These are phyloP conservation scores for Pterobdella sp. DNA, from an alignment of 2,888 invertebrate species.

Conservation along the genomic window DNA sequence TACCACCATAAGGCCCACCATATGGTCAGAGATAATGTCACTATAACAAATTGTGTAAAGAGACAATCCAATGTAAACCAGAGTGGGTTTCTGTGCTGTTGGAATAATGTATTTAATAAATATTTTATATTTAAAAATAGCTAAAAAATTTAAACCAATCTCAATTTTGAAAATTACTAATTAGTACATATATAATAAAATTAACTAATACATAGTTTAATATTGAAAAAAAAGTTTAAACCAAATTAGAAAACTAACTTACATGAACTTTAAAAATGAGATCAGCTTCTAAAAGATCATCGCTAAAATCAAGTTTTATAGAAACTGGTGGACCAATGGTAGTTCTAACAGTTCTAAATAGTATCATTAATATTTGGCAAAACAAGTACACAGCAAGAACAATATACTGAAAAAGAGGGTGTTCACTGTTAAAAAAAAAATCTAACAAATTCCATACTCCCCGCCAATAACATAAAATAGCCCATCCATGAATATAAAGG, in stretches of 20 bases:
- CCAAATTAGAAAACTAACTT: constrained; percentile 11
- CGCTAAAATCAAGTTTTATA: constrained; percentile 35
- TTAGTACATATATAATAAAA: too few species aligned
- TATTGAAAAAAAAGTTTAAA: too few species aligned
- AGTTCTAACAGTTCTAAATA: constrained; percentile 36
- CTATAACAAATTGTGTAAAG: constrained; percentile 38
- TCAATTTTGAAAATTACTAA: too few species aligned
- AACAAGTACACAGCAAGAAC: constrained; percentile 31
- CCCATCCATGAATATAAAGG: constrained; percentile 38
- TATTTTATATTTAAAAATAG: neutral
- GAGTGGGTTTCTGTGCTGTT: constrained; percentile 32
- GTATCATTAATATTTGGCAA: constrained; percentile 32
- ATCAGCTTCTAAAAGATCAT: constrained; percentile 36
- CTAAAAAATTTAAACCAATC: neutral
- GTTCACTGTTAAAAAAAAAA: constrained; percentile 35
- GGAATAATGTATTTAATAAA: neutral
- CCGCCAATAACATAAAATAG: constrained; percentile 38
- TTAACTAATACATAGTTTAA: too few species aligned
- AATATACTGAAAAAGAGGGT: constrained; percentile 15
- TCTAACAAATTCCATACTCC: constrained; percentile 39
- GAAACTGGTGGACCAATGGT: constrained; percentile 38
- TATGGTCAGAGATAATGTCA: constrained; percentile 33
- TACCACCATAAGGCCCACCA: constrained; percentile 40
- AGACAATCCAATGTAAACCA: constrained; percentile 34
- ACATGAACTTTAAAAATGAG: constrained; percentile 36